Percentiles rank a stretch among this genome's conserved stretches.
Conservation (phyloP, 2,797 vertebrate species). For the Aplochiton taeniatus region DNA sequence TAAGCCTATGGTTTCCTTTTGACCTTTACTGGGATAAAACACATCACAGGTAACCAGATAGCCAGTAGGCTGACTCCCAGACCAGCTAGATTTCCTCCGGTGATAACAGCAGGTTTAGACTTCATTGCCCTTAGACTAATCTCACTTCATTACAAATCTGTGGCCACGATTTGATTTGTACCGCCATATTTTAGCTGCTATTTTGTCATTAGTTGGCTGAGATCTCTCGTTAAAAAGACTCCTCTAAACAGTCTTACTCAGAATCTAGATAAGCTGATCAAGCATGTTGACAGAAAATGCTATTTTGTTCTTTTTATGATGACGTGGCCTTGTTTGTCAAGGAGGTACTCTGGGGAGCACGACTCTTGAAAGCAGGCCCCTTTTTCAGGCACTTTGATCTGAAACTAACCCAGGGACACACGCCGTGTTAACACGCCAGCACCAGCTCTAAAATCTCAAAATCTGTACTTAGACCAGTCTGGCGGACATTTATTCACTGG, state of each 20-base stretch:
- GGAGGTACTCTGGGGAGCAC: not conserved
- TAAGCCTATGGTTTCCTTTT: constrained; percentile 71
- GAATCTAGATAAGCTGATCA: no score
- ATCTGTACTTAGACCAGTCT: no score
- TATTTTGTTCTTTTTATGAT: not conserved
- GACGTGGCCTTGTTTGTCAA: not conserved
- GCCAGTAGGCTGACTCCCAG: constrained; percentile 35
- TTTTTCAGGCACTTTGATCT: constrained; percentile 6
- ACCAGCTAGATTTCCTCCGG: constrained; percentile 34
- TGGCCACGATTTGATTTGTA: not conserved
- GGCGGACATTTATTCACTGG: not conserved
- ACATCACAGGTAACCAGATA: constrained; percentile 66
- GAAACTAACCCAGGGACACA: not conserved
- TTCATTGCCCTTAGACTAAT: not conserved
- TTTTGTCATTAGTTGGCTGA: no score
- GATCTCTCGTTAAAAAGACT: no score
- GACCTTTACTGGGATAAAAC: constrained; percentile 76
- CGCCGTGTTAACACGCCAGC: not conserved
- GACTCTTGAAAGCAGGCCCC: not conserved
- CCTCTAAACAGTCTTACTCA: no score
- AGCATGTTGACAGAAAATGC: not conserved
- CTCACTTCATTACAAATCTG: not conserved
- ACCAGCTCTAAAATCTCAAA: no score
- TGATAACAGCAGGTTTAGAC: not conserved
- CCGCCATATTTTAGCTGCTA: no score